Percentiles rank a stretch among this genome's conserved stretches.
phyloP scores from a whole-genome alignment of 2,888 invertebrate species.

The Rhogogaster chlorosoma region DNA sequence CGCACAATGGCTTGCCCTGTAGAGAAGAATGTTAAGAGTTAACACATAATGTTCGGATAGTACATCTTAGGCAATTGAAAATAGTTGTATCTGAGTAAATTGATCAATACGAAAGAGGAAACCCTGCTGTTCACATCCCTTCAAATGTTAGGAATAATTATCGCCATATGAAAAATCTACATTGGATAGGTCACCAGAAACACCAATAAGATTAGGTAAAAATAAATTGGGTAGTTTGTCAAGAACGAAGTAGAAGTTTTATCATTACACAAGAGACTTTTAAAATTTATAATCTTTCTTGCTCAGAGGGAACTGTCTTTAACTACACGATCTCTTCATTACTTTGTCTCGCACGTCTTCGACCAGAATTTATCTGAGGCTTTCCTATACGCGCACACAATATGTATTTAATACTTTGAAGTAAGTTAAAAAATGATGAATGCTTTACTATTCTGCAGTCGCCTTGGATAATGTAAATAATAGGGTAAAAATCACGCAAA shows the following conservation, averaged over 20 bases:
- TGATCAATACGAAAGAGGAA: background rate
- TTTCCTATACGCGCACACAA: background rate
- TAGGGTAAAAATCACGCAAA: no score
- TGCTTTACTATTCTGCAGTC: no score
- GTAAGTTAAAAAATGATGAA: no score
- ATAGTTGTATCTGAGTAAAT: background rate
- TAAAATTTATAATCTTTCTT: background rate
- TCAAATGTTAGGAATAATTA: background rate
- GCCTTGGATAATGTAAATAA: no score
- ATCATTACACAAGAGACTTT: background rate
- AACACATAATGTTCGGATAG: background rate
- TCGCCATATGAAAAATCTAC: no score
- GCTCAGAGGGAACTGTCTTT: background rate
- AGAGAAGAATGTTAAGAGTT: conserved; percentile 69
- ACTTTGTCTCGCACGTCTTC: background rate
- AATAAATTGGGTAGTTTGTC: no score
- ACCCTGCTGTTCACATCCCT: background rate
- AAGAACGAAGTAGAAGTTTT: no score
- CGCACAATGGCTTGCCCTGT: conserved; percentile 86
- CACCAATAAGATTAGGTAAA: no score
- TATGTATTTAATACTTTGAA: background rate
- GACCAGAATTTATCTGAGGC: background rate
- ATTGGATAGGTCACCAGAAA: no score
- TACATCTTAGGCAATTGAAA: background rate
- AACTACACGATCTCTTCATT: background rate